A percentile compares a stretch with the other conserved stretches of the same genome.
Evolutionary conservation across 30 jellyfish, hydroid and myxozoan species (phyloP).

Genomic region (Chrysaora quinquecirrha): DNA sequence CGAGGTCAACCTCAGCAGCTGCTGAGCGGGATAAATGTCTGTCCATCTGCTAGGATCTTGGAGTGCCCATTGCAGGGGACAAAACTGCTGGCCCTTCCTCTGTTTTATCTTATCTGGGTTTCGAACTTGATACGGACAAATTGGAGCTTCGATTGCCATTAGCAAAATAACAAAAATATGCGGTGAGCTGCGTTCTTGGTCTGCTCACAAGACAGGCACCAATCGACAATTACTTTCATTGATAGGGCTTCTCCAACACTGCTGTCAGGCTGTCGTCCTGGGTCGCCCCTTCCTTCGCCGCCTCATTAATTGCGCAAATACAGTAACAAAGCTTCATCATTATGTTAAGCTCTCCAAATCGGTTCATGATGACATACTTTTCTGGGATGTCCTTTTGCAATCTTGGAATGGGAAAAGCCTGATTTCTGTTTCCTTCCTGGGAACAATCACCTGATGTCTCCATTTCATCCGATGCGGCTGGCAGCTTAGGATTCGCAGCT

Average conservation of each 20-base stretch:
- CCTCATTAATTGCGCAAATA: background rate
- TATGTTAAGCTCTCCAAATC: background rate
- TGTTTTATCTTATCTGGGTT: background rate
- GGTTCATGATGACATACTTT: background rate
- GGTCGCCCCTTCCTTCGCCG: background rate
- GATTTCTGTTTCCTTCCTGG: background rate
- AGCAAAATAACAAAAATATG: background rate
- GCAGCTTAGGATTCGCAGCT: background rate
- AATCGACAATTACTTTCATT: background rate
- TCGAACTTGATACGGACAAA: background rate
- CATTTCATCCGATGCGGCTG: background rate
- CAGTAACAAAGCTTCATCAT: background rate
- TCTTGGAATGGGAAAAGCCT: background rate
- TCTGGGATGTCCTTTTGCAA: background rate
- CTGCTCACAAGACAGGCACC: background rate
- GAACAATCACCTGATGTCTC: background rate
- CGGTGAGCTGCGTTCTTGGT: background rate
- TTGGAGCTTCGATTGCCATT: background rate
- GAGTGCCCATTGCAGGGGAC: background rate
- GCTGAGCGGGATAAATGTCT: background rate
- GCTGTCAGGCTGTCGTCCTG: background rate
- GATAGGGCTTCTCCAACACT: background rate
- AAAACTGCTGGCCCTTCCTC: background rate
- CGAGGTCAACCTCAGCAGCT: too few species aligned
- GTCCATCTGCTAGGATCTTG: background rate